Base-by-base conservation (phyloP, 2,888 invertebrate genomes). In the Volucella inanis region DNA sequence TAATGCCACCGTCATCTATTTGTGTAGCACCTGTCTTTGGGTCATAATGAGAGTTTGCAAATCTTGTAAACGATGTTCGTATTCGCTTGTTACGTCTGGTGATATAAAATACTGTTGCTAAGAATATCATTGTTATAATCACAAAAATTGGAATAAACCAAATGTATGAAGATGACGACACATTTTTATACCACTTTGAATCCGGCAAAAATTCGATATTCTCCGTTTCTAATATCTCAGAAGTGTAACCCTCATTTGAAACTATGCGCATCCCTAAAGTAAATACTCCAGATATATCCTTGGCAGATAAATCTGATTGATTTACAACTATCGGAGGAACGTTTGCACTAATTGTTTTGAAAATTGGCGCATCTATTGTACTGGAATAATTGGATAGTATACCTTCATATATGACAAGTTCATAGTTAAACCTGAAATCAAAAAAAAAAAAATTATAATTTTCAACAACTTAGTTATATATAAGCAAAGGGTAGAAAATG, bases 11-110 rank as follows among this genome's bases (percentile, higher is more conserved):
- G 87, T 95, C 95, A 47, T 95, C 94, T 90, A 98, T 96, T 68
- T 97, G 97, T 52, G 98, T 97, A 88, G 97, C 96, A 61, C 97
- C 97, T 64, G 97, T 95, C 87, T 97, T 94, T 68, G 96, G 95
- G 93, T 97, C 97, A 91, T 98, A 98, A 91, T 96, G 96, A 87
- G 96, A 96, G 91, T 95, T 96, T 43, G 96, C 95, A 92, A 97
- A 97, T 68, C 96, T 94, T 70, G 95, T 94, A 92, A 97, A 97
- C 89, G 95, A 96, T 87, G 95, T 94, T 89, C 96, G 94, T 47
- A 97, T 93, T 59, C 96, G 93, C 57, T 95, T 93, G 91, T 97
- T 96, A 39, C 96, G 93, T 62, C 96, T 93, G 49, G 97, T 93
- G 3, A 95, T 94, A 12, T 92, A 93, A 8, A 93, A 92, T 9